Conservation (phyloP, 2,888 invertebrate genomes). For the Erebia aethiops region DNA sequence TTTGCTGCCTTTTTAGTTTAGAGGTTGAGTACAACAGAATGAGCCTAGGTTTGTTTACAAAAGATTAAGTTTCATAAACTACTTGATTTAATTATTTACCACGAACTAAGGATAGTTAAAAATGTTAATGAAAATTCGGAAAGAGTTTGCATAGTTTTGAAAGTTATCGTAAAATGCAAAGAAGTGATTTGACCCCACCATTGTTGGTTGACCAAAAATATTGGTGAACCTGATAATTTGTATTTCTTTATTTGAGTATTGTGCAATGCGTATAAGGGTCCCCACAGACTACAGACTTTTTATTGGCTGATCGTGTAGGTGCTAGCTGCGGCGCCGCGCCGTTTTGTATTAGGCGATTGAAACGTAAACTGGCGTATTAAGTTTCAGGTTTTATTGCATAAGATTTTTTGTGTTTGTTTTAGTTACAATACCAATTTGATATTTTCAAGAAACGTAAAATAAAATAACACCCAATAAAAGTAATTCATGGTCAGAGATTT, state of each 20-base stretch:
- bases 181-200: constrained; percentile 31
- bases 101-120: background rate
- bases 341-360: too few relatives aligned
- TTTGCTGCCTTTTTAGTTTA: too few relatives aligned
- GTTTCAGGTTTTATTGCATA: too few relatives aligned
- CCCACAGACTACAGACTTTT: background rate
- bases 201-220: constrained; percentile 30
- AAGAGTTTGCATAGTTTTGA: constrained; percentile 35
- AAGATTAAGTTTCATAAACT: too few relatives aligned
- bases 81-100: background rate
- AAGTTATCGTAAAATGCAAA: constrained; percentile 20
- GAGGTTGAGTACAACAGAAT: too few relatives aligned
- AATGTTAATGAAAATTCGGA: background rate
- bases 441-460: too few relatives aligned
- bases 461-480: too few relatives aligned
- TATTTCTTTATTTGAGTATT: constrained; percentile 40
- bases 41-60: too few relatives aligned
- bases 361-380: too few relatives aligned
- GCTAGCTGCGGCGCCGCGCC: background rate
- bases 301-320: background rate
- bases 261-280: constrained; percentile 23
- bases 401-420: too few relatives aligned
- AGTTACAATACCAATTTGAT: too few relatives aligned
- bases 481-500: too few relatives aligned
- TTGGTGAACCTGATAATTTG: constrained; percentile 35